Base-by-base conservation (phyloP, 2,888 invertebrate genomes). In the Scelioninae gen. 1 region DNA sequence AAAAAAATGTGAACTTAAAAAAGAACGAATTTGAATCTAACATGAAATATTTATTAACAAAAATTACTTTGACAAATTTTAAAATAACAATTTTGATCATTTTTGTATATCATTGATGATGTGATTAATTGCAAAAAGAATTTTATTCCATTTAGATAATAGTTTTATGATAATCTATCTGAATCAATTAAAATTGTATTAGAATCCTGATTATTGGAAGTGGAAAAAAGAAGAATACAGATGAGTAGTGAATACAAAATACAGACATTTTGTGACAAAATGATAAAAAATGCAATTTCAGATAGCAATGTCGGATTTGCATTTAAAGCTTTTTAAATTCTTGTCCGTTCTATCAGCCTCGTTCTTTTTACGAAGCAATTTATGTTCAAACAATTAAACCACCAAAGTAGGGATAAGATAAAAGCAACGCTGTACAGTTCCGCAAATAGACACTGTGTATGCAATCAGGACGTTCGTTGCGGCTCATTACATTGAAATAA, bases 361-460 rank as follows among this genome's bases (percentile, higher is more conserved):
- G 66, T 75, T 71, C 71, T 65, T 79, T 65, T 79, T 60, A 34
- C 74, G 69, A 68, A 75, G 62, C 68, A 75, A 71, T 76, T 65
- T 71, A 76, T 60, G 76, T 81, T 69, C 76, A 71, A 81, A 75
- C 74, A 75, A 82, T 82, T 76, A 71, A 82, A 76, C 76, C 71
- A 66, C 76, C 40, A 77, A 74, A 72, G 58, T 66, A 53, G 58
- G 62, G 60, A 72, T 66, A 79, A 79, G 72, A 79, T 72, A 79
- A 79, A 79, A 66, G 60, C 66, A 10, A 32, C 15, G 49, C 31
- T 45, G 47, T 38, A 29, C 47, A 40, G 31, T 56, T 55, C 63
- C 62, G 63, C 74, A 82, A 78, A 82, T 78, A 82, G 74, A 74
- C 63, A 82, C 68, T 82, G 78, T 69, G 74, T 82, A 82, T 77